Base-by-base conservation (phyloP, 2,113 vertebrate genomes). In the Leptobrachium leishanense region DNA sequence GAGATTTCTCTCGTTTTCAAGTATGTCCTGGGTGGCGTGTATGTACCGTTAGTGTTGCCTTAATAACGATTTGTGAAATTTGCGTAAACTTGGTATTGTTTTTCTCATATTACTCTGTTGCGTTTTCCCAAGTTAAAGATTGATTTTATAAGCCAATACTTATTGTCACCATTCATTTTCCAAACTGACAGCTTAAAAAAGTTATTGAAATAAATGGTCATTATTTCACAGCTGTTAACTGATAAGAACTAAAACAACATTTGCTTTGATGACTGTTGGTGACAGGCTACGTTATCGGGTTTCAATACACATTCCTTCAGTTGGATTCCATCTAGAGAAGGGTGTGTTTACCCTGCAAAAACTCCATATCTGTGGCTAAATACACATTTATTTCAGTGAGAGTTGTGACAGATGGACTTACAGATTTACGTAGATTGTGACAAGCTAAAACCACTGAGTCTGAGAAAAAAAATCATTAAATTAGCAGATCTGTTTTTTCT, bases 251-350 rank as follows among this genome's bases (percentile, higher is more conserved):
- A 67, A 39, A 54, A 15, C 12, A 75, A 68, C 54, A 68, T 68
- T 20, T 15, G 66, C 53, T 76, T 68, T 76, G 65, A 68, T 76
- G 65, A 43, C 13, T 74, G n/a, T 43, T 76, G 53, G 59, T 59
- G n/a, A 64, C 50, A 64, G 42, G 31, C 59, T 63, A 2, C 20
- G 15, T 43, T n/a, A 76, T 76, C 50, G 12, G 11, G 53, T 77
- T 59, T 43, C 41, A 12, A 44, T 44, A 77, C 4, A 15, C 53
- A 77, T 68, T 59, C 41, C 43, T 68, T 76, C 64, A 76, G 63
- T 69, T 59, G 12, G 5, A 57, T 53, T 57, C 65, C 63, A 68
- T 39, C 68, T 76, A 46, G 12, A 66, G 12, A 2, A 43, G 20
- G 12, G 39, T 39, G 43, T 66, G 73, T 75, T 50, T 75, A 65